These are phyloP conservation scores for Spondyliosoma cantharus DNA, from an alignment of 2,797 vertebrate genomes.

Conservation along the genomic window DNA sequence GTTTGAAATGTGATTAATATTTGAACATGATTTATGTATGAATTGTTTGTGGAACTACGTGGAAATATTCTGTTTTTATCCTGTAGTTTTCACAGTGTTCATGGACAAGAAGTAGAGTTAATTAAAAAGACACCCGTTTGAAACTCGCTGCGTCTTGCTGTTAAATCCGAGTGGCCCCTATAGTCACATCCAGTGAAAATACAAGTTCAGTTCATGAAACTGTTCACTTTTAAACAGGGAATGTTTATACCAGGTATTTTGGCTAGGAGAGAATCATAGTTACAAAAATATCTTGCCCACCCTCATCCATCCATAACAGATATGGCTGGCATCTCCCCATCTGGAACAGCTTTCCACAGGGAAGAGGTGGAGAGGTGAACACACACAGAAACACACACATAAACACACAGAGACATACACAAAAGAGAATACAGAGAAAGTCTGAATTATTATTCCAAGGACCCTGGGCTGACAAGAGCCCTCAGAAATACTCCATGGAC, in stretches of 20 bases:
- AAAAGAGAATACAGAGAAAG: neutral
- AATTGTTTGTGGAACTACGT: too few relatives aligned
- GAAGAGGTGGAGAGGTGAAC: conserved; percentile 35
- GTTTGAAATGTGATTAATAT: too few relatives aligned
- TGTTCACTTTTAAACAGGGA: conserved; percentile 34
- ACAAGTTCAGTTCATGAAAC: conserved; percentile 25
- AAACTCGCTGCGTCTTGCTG: too few relatives aligned
- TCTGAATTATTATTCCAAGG: neutral
- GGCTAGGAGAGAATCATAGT: conserved; percentile 17
- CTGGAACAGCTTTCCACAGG: conserved; percentile 37
- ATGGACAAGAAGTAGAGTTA: too few relatives aligned
- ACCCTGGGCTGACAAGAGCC: too few relatives aligned
- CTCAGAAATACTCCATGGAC: too few relatives aligned
- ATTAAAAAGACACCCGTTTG: too few relatives aligned
- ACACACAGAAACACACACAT: neutral
- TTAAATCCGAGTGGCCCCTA: too few relatives aligned
- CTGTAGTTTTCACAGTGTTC: too few relatives aligned
- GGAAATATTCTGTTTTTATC: too few relatives aligned
- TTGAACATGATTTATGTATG: too few relatives aligned
- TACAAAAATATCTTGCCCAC: conserved; percentile 45
- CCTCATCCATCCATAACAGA: conserved; percentile 44
- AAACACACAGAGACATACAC: neutral
- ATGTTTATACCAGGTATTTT: conserved; percentile 21
- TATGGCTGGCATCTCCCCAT: conserved; percentile 47
- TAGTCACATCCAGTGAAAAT: conserved; percentile 14